A percentile compares a stretch with the other conserved stretches of the same genome.
Conservation (phyloP, 1,140 invertebrate species). For the Popillia japonica region DNA sequence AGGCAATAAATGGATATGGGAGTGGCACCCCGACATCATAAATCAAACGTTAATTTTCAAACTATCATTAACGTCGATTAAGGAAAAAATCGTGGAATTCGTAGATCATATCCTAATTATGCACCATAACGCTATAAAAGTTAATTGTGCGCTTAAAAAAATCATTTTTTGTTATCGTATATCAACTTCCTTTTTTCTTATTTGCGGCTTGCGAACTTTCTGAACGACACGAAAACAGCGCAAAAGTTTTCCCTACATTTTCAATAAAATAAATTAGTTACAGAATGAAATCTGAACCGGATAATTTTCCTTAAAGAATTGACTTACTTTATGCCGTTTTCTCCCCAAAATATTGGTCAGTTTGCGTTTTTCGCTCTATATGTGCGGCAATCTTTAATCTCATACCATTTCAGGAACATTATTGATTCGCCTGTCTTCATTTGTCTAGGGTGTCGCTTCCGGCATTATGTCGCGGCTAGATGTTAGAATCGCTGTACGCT, state of each 20-base stretch:
- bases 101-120: background rate
- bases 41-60: background rate
- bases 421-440: slow-evolving; percentile 1
- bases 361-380: too few relatives aligned
- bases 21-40: too few relatives aligned
- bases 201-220: too few relatives aligned
- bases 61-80: slow-evolving; percentile 13
- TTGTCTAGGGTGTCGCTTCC: slow-evolving; percentile 3
- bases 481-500: background rate
- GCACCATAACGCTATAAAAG: background rate
- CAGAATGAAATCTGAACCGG: too few relatives aligned
- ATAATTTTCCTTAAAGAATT: too few relatives aligned
- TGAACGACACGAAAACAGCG: too few relatives aligned
- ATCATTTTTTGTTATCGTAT: background rate
- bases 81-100: background rate
- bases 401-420: background rate
- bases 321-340: too few relatives aligned
- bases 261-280: too few relatives aligned
- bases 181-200: too few relatives aligned
- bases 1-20: too few relatives aligned
- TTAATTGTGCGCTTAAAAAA: background rate
- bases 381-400: background rate
- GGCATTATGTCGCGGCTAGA: background rate
- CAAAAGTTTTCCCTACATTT: too few relatives aligned
- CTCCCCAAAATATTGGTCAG: too few relatives aligned